Evolutionary conservation across 2,888 invertebrate genomes (phyloP), one percentile per base, ranked within the genome.

Genomic region (Drepana falcataria): DNA sequence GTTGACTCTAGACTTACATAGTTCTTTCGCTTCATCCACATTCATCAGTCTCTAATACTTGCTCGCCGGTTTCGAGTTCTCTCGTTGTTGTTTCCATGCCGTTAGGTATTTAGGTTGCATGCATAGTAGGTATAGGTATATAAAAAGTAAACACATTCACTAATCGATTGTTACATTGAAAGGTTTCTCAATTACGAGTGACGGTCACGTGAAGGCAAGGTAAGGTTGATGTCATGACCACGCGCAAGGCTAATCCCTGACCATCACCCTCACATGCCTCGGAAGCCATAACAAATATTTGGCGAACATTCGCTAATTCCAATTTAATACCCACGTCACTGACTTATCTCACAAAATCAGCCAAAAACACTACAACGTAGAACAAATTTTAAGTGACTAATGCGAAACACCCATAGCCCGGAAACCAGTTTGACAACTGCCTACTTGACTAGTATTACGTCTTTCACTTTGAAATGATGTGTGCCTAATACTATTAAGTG

Each of bases 211-310:
- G 68, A 61, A 53, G 59, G 59, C 65, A 56, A n/a, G n/a, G n/a
- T n/a, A n/a, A n/a, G n/a, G n/a, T n/a, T n/a, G n/a, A 59, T 54
- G 54, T 55, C 75, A 79, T 77, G 79, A 83, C 81, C 82, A 81
- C 69, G 77, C 75, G 70, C 80, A 71, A 77, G 76, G 77, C 67
- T 85, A 85, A 87, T 82, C 82, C 77, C 64, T 78, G 68, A 73
- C 76, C 70, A 73, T 73, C 61, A 53, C 47, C 56, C 56, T 57
- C 56, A 59, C 69, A 68, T 66, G 68, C n/a, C n/a, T n/a, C 69
- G 71, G 64, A 68, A 72, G 68, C 71, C 68, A 58, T 71, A 63
- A 51, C 48, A 57, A 53, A 21, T 41, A 47, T 41, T 37, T 47
- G 44, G 21, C 35, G 35, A 53, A 40, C 7, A 49, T 48, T 34